Conservation (phyloP, 1,140 invertebrate species). For the Harpegnathos saltator region DNA sequence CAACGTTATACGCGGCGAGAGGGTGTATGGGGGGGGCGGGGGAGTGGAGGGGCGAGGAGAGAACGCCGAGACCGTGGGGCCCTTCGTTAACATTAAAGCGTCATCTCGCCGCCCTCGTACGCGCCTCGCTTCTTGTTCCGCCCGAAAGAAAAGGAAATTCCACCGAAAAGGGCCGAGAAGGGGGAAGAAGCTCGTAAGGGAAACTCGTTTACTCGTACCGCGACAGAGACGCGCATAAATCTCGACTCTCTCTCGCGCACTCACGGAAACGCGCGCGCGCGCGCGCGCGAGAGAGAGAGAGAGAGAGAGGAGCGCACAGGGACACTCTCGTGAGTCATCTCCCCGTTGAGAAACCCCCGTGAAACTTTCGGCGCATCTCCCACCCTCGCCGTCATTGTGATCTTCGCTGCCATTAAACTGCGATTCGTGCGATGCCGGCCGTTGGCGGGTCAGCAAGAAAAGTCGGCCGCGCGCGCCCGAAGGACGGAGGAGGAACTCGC, state of each 20-base stretch:
- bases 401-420: constrained; percentile 74
- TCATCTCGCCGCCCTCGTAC: background rate
- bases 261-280: no score
- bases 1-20: constrained; percentile 20
- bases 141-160: constrained; percentile 12
- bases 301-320: background rate
- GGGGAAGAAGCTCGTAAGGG: constrained; percentile 51
- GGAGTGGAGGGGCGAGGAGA: background rate
- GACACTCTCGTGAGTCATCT: constrained; percentile 71
- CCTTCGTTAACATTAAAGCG: constrained; percentile 65
- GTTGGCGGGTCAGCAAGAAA: constrained; percentile 67
- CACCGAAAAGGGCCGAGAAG: background rate
- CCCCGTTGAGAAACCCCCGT: constrained; percentile 57
- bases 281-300: no score
- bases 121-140: background rate
- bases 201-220: constrained; percentile 71
- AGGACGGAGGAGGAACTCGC: constrained; percentile 24
- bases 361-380: constrained; percentile 69
- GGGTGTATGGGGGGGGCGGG: no score
- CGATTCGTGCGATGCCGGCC: constrained; percentile 65
- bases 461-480: constrained; percentile 14
- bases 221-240: constrained; percentile 74
- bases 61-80: background rate
- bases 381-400: constrained; percentile 43
- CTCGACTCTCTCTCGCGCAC: constrained; percentile 56